Evolutionary conservation across 1,140 invertebrate genomes (phyloP).

Genomic region (Neelides sp.): DNA sequence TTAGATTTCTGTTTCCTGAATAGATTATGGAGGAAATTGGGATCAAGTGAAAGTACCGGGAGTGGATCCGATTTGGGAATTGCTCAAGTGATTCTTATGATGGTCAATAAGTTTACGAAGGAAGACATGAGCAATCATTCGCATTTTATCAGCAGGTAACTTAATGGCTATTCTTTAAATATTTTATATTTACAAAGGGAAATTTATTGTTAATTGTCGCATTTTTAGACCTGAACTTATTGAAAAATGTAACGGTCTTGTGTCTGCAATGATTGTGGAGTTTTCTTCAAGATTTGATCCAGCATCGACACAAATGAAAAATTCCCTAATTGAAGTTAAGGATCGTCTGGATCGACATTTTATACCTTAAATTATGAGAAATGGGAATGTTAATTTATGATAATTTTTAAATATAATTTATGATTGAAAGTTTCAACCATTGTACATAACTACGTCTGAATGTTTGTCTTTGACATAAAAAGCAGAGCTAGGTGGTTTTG

Average conservation of each 20-base stretch:
- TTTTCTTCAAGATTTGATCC: conserved; percentile 27
- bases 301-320: conserved; percentile 7
- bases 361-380: no score
- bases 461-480: no score
- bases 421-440: no score
- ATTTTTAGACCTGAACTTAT: conserved; percentile 22
- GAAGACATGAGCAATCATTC: conserved; percentile 8
- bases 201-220: conserved; percentile 1
- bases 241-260: conserved; percentile 26
- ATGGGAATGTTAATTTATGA: no score
- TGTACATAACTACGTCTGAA: no score
- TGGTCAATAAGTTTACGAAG: conserved; percentile 18
- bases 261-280: conserved; percentile 27
- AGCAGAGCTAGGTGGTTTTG: no score
- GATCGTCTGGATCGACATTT: conserved; percentile 22
- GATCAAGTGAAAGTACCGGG: background rate
- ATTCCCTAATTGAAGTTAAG: conserved; percentile 17
- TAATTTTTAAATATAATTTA: no score
- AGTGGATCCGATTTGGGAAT: conserved; percentile 19
- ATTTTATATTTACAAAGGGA: background rate
- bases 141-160: conserved; percentile 10
- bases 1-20: background rate
- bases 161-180: background rate
- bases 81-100: conserved; percentile 26
- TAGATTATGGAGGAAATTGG: conserved; percentile 24